Base-by-base conservation (phyloP, 1,140 invertebrate species). In the Drosophila nigrodunni region DNA sequence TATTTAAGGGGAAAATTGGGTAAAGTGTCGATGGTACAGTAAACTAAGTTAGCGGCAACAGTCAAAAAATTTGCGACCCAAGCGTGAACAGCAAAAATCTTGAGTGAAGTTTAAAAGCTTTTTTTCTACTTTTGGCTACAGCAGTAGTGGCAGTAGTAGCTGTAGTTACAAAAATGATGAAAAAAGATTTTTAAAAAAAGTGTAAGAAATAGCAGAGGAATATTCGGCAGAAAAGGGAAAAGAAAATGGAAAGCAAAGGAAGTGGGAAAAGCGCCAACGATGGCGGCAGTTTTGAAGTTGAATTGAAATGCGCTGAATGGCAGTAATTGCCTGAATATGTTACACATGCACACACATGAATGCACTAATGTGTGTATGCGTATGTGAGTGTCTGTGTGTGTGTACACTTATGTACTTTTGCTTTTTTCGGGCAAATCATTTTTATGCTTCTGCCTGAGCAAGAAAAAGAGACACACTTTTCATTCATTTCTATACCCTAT, bases 271-370 rank as follows among this genome's bases (percentile, higher is more conserved):
- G 44, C 11, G 5, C 43, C 39, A 50, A 37, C 15, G 50, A 57
- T 66, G 59, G 74, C 69, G 65, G 74, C 82, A 82, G 83, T 89
- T 89, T 88, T 89, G 77, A 89, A 88, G 83, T 88, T 88, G 83
- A 88, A 89, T 88, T 83, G 83, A 88, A 88, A 88, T 88, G 80
- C 80, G 83, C 80, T 88, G 83, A 89, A 88, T 88, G 85, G 85
- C 83, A 85, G 83, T 88, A 88, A 88, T 88, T 88, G 83, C 83
- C 83, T 88, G 83, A 88, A 89, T 88, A 89, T 89, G 83, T 83
- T 80, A 88, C 83, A 88, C 77, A 88, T 83, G 80, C 85, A 88
- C 85, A 89, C 77, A 89, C 80, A 83, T 82, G 79, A 82, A 50
- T 88, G 73, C 80, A 39, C 83, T 79, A 83, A 83, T 83, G 64